Conservation (phyloP, 2,888 invertebrate genomes). For the Temnothorax unifasciatus region DNA sequence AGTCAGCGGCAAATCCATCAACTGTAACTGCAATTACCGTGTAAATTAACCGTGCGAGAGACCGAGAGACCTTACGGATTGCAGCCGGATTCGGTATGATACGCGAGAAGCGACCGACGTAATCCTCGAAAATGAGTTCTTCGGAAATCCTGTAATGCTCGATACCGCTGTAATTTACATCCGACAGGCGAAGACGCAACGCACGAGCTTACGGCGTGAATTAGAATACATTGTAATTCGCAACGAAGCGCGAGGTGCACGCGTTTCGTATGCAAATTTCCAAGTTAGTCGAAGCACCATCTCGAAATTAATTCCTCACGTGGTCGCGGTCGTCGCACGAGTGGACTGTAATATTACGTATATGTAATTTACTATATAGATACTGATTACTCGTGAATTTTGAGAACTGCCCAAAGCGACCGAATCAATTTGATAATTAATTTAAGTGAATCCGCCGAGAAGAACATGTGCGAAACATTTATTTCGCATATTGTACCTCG, state of each 20-base stretch:
- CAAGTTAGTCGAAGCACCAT: not conserved
- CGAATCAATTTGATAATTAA: not conserved
- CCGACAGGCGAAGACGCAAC: not conserved
- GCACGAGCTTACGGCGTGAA: conserved; percentile 14
- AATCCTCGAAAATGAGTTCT: conserved; percentile 43
- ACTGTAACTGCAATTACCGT: conserved; percentile 38
- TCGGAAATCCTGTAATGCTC: conserved; percentile 23
- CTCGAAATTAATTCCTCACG: conserved; percentile 36
- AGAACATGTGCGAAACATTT: not conserved
- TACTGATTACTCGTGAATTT: not conserved
- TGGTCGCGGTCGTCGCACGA: not conserved
- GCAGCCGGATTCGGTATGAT: conserved; percentile 25
- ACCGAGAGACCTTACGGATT: conserved; percentile 33
- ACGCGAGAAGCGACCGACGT: conserved; percentile 14
- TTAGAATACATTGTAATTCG: conserved; percentile 46
- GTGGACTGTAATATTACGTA: not conserved
- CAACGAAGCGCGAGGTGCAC: conserved; percentile 5
- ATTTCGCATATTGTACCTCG: not conserved
- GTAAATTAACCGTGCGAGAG: conserved; percentile 41
- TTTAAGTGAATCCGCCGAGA: not conserved
- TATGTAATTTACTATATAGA: not conserved
- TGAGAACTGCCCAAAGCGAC: not conserved
- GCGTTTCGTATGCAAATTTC: conserved; percentile 37
- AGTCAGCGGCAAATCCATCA: conserved; percentile 48
- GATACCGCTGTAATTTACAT: conserved; percentile 42